Conservation (phyloP, 2,797 vertebrate species). For the Loris lydekkerianus region DNA sequence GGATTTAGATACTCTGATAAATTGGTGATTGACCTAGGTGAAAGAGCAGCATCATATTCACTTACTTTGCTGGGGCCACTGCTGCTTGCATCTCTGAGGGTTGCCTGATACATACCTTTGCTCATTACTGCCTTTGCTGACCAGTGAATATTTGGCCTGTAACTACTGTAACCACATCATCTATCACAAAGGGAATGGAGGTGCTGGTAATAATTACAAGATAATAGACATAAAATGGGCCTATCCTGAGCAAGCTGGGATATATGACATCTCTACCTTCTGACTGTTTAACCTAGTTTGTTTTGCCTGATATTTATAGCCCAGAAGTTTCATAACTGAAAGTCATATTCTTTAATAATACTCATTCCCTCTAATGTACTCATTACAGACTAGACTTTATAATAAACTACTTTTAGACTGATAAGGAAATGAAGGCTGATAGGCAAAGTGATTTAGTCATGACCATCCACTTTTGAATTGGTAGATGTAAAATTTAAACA, state of each 20-base stretch:
- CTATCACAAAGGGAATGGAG: neutral
- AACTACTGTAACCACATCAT: neutral
- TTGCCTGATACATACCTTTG: neutral
- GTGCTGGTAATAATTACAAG: constrained; percentile 40
- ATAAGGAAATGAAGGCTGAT: constrained; percentile 68
- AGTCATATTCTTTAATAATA: constrained; percentile 70
- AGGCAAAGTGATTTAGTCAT: constrained; percentile 58
- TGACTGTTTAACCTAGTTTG: constrained; percentile 3
- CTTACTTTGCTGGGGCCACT: neutral
- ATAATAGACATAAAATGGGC: neutral
- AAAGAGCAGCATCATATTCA: neutral
- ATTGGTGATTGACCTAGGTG: neutral
- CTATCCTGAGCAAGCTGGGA: neutral
- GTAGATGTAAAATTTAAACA: constrained; percentile 30
- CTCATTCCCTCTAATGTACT: constrained; percentile 12
- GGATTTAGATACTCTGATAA: neutral
- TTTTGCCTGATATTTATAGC: constrained; percentile 57
- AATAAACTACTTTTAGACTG: constrained; percentile 72
- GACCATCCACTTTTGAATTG: constrained; percentile 60
- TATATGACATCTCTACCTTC: neutral
- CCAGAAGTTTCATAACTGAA: constrained; percentile 67
- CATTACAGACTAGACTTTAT: constrained; percentile 14
- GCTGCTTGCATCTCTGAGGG: neutral
- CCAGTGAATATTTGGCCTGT: constrained; percentile 17
- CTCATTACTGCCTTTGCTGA: constrained; percentile 9